phyloP scores from a whole-genome alignment of 2,113 vertebrate species.

The Prionailurus viverrinus region DNA sequence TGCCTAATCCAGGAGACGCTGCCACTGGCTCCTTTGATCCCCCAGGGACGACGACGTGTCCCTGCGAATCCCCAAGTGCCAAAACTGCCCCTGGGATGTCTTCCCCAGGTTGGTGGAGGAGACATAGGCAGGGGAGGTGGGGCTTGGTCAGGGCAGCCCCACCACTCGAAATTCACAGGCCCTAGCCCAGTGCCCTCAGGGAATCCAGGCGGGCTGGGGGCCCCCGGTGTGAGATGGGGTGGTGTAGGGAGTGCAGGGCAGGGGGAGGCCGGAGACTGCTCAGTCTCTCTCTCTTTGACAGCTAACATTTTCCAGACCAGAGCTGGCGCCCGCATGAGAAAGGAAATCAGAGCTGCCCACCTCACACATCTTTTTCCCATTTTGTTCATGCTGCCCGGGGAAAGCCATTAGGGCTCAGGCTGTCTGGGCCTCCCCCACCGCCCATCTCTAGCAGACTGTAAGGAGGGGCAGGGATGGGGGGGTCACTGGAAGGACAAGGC shows the following conservation, averaged over 20 bases:
- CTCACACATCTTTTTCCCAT: constrained; percentile 80
- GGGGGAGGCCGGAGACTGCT: neutral
- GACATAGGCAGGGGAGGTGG: neutral
- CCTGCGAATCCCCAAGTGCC: constrained; percentile 11
- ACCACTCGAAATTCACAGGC: neutral
- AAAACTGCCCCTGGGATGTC: neutral
- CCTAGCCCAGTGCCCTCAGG: neutral
- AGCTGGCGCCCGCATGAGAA: constrained; percentile 49
- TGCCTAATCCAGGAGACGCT: neutral
- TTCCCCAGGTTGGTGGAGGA: neutral
- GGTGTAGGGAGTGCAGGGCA: neutral
- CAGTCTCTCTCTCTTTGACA: constrained; percentile 64
- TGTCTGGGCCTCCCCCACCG: neutral
- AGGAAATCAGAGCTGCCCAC: constrained; percentile 76
- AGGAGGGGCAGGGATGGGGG: neutral
- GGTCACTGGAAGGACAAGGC: constrained; percentile 74
- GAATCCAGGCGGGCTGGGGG: neutral
- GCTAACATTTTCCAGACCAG: constrained; percentile 79
- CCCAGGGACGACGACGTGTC: neutral
- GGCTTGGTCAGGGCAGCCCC: neutral
- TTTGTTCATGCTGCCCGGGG: constrained; percentile 60
- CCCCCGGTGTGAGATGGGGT: neutral
- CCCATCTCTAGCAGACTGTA: neutral
- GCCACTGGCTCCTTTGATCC: neutral
- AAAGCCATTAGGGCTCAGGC: constrained; percentile 65